Conservation (phyloP, 2,797 vertebrate genomes). For the Liparis tanakae region DNA sequence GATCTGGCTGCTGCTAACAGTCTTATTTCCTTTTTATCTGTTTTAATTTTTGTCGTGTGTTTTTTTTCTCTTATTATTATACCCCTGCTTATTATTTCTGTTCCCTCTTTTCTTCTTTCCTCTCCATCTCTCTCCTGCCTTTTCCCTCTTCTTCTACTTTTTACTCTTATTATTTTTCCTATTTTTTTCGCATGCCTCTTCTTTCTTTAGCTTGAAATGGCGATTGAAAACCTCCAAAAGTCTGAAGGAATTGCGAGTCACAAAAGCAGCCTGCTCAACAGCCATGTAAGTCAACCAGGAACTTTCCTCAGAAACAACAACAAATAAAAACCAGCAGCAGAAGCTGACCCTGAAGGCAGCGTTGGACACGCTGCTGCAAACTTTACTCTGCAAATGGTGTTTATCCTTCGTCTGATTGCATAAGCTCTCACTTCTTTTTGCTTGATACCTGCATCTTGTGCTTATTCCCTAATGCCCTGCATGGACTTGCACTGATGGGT, state of each 20-base stretch:
- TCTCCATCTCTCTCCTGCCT: conserved; percentile 64
- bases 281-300: conserved; percentile 96
- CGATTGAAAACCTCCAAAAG: conserved; percentile 99
- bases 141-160: conserved; percentile 58
- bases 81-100: conserved; percentile 69
- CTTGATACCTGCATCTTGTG: conserved; percentile 22
- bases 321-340: conserved; percentile 14
- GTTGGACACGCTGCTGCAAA: conserved; percentile 52
- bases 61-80: conserved; percentile 36
- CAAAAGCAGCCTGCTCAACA: conserved; percentile 99
- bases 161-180: neutral
- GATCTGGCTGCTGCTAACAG: conserved; percentile 91
- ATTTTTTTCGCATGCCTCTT: conserved; percentile 84
- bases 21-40: conserved; percentile 90
- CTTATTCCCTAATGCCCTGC: conserved; percentile 34
- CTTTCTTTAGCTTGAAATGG: conserved; percentile 99
- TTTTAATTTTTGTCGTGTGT: conserved; percentile 57
- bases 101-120: conserved; percentile 53
- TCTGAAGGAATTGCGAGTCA: conserved; percentile 98
- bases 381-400: conserved; percentile 43
- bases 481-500: conserved; percentile 40
- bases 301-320: conserved; percentile 70
- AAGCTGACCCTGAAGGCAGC: conserved; percentile 52
- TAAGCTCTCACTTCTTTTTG: conserved; percentile 45
- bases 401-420: conserved; percentile 39